Evolutionary conservation across 2,113 vertebrate species (phyloP).

Genomic region (Lucifuga dentata): DNA sequence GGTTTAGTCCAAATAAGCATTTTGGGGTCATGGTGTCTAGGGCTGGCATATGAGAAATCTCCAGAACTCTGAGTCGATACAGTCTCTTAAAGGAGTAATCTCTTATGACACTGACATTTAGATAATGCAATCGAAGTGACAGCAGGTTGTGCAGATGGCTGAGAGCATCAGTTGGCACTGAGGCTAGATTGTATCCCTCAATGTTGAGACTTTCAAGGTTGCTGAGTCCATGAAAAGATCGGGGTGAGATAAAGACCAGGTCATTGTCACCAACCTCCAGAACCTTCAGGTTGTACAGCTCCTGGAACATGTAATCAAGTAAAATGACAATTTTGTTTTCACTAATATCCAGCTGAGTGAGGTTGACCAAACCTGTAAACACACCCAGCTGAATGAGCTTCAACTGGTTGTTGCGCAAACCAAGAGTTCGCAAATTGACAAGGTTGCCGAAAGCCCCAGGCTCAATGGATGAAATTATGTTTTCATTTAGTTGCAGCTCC

Average conservation of each 20-base stretch:
- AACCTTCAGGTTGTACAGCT: slow-evolving; percentile 95
- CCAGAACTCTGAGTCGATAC: slow-evolving; percentile 92
- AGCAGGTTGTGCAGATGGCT: slow-evolving; percentile 95
- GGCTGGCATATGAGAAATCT: slow-evolving; percentile 94
- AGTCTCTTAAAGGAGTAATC: slow-evolving; percentile 98
- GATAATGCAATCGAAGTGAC: slow-evolving; percentile 90
- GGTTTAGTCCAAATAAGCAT: slow-evolving; percentile 95
- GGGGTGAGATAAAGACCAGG: slow-evolving; percentile 96
- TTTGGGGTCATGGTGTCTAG: slow-evolving; percentile 94
- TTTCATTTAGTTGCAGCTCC: slow-evolving; percentile 97
- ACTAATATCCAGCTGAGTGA: slow-evolving; percentile 97
- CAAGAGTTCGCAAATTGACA: slow-evolving; percentile 92
- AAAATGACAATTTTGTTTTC: slow-evolving; percentile 99
- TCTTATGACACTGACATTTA: slow-evolving; percentile 92
- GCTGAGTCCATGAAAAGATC: slow-evolving; percentile 95
- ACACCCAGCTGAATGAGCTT: slow-evolving; percentile 97
- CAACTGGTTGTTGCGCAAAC: slow-evolving; percentile 95
- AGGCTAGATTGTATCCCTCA: slow-evolving; percentile 95
- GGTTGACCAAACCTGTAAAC: slow-evolving; percentile 96
- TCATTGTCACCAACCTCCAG: slow-evolving; percentile 98
- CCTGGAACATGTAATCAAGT: slow-evolving; percentile 98
- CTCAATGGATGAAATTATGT: slow-evolving; percentile 93
- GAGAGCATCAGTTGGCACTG: slow-evolving; percentile 95
- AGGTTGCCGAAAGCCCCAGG: slow-evolving; percentile 97
- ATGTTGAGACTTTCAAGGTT: slow-evolving; percentile 95